Conservation (phyloP, 2,797 vertebrate species). For the Gadopsis bispinosus region DNA sequence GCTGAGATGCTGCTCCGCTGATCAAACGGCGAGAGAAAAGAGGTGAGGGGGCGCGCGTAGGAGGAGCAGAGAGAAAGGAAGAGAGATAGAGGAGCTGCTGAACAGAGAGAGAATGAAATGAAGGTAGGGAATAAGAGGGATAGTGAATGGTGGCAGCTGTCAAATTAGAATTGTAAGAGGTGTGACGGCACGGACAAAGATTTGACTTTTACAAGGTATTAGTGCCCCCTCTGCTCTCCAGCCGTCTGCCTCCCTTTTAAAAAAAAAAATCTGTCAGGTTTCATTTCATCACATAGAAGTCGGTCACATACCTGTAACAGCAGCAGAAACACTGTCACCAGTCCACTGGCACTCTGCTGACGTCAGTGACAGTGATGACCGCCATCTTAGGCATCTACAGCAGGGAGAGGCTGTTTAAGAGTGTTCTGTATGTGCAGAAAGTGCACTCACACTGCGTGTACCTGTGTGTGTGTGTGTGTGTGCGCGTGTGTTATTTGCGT, state of each 20-base stretch:
- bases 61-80: slow-evolving; percentile 65
- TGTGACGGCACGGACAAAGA: slow-evolving; percentile 44
- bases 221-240: slow-evolving; percentile 31
- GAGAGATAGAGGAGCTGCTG: slow-evolving; percentile 44
- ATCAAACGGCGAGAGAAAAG: slow-evolving; percentile 74
- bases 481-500: slow-evolving; percentile 39
- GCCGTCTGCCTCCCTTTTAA: slow-evolving; percentile 33
- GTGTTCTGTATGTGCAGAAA: slow-evolving; percentile 35
- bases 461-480: slow-evolving; percentile 36
- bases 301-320: slow-evolving; percentile 54
- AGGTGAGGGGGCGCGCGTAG: slow-evolving; percentile 68
- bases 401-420: slow-evolving; percentile 38
- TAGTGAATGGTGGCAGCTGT: slow-evolving; percentile 29
- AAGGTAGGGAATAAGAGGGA: slow-evolving; percentile 24
- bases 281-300: slow-evolving; percentile 57
- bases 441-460: slow-evolving; percentile 4
- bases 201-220: slow-evolving; percentile 56
- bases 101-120: slow-evolving; percentile 40
- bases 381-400: slow-evolving; percentile 62
- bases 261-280: slow-evolving; percentile 45
- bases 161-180: slow-evolving; percentile 48
- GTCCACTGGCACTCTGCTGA: slow-evolving; percentile 48
- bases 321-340: slow-evolving; percentile 54
- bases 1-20: slow-evolving; percentile 72
- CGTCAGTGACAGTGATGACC: slow-evolving; percentile 52